phyloP scores from a whole-genome alignment of 2,113 vertebrate species.

The Canis aureus region DNA sequence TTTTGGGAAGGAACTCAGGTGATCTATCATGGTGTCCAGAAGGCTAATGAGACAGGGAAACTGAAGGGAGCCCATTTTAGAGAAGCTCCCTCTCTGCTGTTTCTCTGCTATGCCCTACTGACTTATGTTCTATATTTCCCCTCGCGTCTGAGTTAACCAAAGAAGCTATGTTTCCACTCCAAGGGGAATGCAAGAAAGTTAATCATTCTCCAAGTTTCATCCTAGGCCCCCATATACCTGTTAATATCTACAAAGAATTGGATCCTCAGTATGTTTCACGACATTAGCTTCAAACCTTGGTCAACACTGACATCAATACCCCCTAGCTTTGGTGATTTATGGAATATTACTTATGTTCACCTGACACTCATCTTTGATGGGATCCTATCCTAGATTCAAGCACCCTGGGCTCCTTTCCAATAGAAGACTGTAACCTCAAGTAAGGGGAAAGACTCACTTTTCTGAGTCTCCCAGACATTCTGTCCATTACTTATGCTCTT shows the following conservation, averaged over 20 bases:
- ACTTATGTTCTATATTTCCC: not conserved
- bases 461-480: not conserved
- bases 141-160: not conserved
- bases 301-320: fast-evolving
- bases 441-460: not conserved
- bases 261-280: not conserved
- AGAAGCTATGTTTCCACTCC: not conserved
- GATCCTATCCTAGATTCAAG: not conserved
- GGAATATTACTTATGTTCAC: not conserved
- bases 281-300: not conserved
- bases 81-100: not conserved
- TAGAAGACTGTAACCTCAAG: not conserved
- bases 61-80: not conserved
- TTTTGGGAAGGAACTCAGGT: not conserved
- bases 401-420: not conserved
- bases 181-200: not conserved
- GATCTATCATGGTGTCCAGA: not conserved
- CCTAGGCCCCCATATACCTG: not conserved
- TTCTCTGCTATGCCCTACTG: not conserved
- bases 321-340: not conserved
- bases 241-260: not conserved
- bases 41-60: not conserved
- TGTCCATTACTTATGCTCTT: not conserved
- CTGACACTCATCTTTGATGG: not conserved
- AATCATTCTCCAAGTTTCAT: not conserved